A percentile compares a stretch with the other conserved stretches of the same genome.
These are phyloP conservation scores for Agrilus biguttatus DNA, from an alignment of 2,888 invertebrate species.

Conservation along the genomic window DNA sequence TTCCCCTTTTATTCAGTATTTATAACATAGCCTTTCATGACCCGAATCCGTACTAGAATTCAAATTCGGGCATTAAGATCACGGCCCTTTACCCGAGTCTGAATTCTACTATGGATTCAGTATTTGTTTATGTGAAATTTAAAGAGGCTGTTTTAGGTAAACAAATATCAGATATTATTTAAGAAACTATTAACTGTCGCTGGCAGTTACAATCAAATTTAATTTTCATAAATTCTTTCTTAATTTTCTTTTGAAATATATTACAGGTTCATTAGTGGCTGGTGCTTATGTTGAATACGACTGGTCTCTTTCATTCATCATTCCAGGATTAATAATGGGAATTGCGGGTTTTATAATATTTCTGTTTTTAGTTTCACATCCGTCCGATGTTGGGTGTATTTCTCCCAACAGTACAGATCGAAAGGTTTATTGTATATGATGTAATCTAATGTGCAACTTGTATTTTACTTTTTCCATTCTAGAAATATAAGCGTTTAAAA, in stretches of 20 bases:
- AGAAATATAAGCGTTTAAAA: conserved; percentile 19
- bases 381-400: conserved; percentile 54
- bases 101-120: too few species aligned
- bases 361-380: conserved; percentile 73
- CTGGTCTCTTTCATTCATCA: conserved; percentile 86
- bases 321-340: conserved; percentile 76
- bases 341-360: conserved; percentile 58
- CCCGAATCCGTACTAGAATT: too few species aligned
- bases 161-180: too few species aligned
- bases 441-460: background rate
- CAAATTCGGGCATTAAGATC: too few species aligned
- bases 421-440: conserved; percentile 1
- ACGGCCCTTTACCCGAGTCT: too few species aligned
- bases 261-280: conserved; percentile 64
- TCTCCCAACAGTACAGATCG: conserved; percentile 24
- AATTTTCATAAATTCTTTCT: background rate
- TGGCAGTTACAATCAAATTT: too few species aligned
- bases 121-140: too few species aligned
- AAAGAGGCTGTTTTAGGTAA: too few species aligned
- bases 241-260: background rate
- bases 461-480: conserved; percentile 5
- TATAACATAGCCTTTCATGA: too few species aligned
- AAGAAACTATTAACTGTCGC: too few species aligned
- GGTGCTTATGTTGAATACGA: conserved; percentile 70
- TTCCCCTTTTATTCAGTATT: too few species aligned